These are phyloP conservation scores for Apistogramma diplotaenia DNA, from an alignment of 2,113 vertebrate genomes.

Conservation along the genomic window DNA sequence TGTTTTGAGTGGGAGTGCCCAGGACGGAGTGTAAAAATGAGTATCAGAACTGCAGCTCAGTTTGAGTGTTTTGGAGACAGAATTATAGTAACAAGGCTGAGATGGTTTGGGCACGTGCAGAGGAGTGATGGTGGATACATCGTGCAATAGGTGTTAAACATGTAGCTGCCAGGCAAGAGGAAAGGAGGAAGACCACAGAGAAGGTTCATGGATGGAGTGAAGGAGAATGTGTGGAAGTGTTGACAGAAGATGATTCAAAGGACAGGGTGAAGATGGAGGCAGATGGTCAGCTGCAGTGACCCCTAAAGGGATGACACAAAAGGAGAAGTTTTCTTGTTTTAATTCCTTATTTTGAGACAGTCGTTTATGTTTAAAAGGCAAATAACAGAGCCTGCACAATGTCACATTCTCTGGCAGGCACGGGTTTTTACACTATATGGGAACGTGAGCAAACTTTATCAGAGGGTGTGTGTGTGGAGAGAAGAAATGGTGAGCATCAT, in stretches of 20 bases:
- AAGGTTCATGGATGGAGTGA: background rate
- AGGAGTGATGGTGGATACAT: too few species aligned
- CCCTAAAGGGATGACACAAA: background rate
- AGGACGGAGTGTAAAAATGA: too few species aligned
- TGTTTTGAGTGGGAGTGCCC: background rate
- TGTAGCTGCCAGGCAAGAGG: too few species aligned
- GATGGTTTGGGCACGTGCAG: too few species aligned
- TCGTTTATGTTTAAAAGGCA: background rate
- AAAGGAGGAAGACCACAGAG: too few species aligned
- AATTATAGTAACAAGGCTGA: too few species aligned
- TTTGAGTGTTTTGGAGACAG: too few species aligned
- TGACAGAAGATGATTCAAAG: background rate
- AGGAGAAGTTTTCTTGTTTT: background rate
- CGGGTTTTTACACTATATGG: too few species aligned
- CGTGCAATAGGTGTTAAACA: too few species aligned
- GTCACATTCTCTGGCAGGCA: background rate
- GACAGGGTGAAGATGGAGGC: background rate
- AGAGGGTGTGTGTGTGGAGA: background rate
- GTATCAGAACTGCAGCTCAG: too few species aligned
- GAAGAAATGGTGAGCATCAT: background rate
- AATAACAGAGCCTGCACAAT: background rate
- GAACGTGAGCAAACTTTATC: background rate
- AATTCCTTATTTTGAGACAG: background rate
- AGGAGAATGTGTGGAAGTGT: background rate
- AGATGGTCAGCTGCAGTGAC: background rate